phyloP scores from a whole-genome alignment of 2,888 invertebrate genomes.

The Entomobrya multifasciata region DNA sequence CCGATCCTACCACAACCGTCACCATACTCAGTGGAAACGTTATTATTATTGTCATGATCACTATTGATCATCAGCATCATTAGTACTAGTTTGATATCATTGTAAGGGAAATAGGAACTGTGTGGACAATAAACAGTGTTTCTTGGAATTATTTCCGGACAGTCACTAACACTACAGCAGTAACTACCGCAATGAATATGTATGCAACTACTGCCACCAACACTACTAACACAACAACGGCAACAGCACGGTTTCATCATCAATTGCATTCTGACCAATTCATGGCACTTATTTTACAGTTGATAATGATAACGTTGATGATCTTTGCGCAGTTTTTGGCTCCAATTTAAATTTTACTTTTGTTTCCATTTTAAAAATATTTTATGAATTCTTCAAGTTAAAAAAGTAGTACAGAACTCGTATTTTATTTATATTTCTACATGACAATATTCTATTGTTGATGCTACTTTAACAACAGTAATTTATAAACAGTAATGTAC shows the following conservation, averaged over 20 bases:
- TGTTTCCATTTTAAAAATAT: not conserved
- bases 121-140: too few species aligned
- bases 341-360: not conserved
- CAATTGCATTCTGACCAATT: slow-evolving; percentile 3
- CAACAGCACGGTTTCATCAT: slow-evolving; percentile 7
- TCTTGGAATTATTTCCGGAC: too few species aligned
- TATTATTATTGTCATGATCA: slow-evolving; percentile 7
- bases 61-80: slow-evolving; percentile 9
- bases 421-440: too few species aligned
- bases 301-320: not conserved
- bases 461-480: too few species aligned
- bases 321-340: not conserved
- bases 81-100: slow-evolving; percentile 13
- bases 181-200: slow-evolving; percentile 1
- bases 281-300: not conserved
- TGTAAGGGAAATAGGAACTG: not conserved
- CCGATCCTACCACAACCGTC: slow-evolving; percentile 11
- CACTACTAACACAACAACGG: not conserved
- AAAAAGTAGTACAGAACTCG: too few species aligned
- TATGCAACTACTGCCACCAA: not conserved
- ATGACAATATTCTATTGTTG: too few species aligned
- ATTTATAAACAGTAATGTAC: too few species aligned
- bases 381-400: too few species aligned
- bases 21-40: not conserved
- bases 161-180: slow-evolving; percentile 5